These are phyloP conservation scores for Pseudomyrmex concolor DNA, from an alignment of 1,140 invertebrate species.

Conservation along the genomic window DNA sequence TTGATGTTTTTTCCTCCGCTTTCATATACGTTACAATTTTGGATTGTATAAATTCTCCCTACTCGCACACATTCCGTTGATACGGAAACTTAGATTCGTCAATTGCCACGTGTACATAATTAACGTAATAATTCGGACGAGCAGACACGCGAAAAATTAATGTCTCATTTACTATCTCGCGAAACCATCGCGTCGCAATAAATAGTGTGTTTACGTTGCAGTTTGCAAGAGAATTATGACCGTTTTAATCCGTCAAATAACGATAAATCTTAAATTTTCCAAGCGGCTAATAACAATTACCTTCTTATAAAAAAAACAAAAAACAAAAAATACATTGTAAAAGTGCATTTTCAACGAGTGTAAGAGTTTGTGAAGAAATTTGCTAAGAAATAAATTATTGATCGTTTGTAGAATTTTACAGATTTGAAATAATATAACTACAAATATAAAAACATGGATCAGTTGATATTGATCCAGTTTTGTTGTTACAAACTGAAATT, in stretches of 20 bases:
- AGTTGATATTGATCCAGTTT: too few relatives aligned
- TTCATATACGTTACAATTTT: slow-evolving; percentile 30
- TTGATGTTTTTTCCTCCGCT: slow-evolving; percentile 23
- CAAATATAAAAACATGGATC: too few relatives aligned
- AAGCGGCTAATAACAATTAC: background rate
- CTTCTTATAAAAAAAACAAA: too few relatives aligned
- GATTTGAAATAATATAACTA: too few relatives aligned
- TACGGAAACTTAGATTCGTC: slow-evolving; percentile 53
- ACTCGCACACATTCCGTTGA: slow-evolving; percentile 4
- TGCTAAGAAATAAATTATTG: too few relatives aligned
- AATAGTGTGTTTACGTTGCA: background rate
- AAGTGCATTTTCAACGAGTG: too few relatives aligned
- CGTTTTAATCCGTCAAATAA: slow-evolving; percentile 14
- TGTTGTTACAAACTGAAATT: too few relatives aligned
- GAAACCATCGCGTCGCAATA: background rate
- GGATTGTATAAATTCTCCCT: slow-evolving; percentile 33
- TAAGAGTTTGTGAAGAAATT: too few relatives aligned
- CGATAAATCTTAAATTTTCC: slow-evolving; percentile 1
- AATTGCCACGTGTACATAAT: slow-evolving; percentile 46
- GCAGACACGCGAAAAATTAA: slow-evolving; percentile 43
- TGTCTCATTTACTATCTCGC: slow-evolving; percentile 37
- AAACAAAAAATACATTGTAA: too few relatives aligned
- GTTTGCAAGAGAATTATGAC: background rate
- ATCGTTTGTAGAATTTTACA: too few relatives aligned
- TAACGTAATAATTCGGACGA: slow-evolving; percentile 37